phyloP scores from a whole-genome alignment of 2,888 invertebrate species.

The Chaitophorus viminalis region DNA sequence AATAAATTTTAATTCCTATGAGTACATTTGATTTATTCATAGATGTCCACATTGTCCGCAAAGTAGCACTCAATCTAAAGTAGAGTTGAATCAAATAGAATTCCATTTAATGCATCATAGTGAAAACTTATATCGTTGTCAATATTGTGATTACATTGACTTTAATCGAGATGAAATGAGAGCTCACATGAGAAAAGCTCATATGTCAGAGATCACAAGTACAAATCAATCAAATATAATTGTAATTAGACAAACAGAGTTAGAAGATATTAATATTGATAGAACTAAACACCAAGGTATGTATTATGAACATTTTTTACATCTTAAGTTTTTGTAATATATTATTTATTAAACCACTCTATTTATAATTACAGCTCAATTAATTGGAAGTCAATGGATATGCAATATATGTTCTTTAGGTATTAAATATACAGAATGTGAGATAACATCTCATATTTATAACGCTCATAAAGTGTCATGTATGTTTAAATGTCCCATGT shows the following conservation, averaged over 20 bases:
- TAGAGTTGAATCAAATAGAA: slow-evolving; percentile 72
- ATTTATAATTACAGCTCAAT: slow-evolving; percentile 5
- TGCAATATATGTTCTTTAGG: slow-evolving; percentile 60
- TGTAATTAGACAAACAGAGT: slow-evolving; percentile 35
- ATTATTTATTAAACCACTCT: neutral
- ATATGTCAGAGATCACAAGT: slow-evolving; percentile 26
- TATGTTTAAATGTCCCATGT: slow-evolving; percentile 61
- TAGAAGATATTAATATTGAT: slow-evolving; percentile 23
- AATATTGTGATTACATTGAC: slow-evolving; percentile 76
- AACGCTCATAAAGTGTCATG: slow-evolving; percentile 37
- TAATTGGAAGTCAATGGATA: slow-evolving; percentile 42
- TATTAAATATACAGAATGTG: slow-evolving; percentile 37
- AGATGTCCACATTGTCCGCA: slow-evolving; percentile 79
- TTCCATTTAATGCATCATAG: slow-evolving; percentile 83
- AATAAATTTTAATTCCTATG: slow-evolving; percentile 67
- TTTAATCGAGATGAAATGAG: slow-evolving; percentile 67
- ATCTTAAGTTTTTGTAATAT: too few relatives aligned
- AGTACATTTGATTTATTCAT: slow-evolving; percentile 67
- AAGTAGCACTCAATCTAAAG: slow-evolving; percentile 65
- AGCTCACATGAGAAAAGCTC: slow-evolving; percentile 34
- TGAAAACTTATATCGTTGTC: slow-evolving; percentile 77
- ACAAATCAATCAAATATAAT: slow-evolving; percentile 35
- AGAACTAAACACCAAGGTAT: slow-evolving; percentile 37
- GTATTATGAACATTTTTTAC: neutral
- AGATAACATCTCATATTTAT: slow-evolving; percentile 59